Evolutionary conservation across 2,888 invertebrate genomes (phyloP).

Genomic region (Oligia strigilis): DNA sequence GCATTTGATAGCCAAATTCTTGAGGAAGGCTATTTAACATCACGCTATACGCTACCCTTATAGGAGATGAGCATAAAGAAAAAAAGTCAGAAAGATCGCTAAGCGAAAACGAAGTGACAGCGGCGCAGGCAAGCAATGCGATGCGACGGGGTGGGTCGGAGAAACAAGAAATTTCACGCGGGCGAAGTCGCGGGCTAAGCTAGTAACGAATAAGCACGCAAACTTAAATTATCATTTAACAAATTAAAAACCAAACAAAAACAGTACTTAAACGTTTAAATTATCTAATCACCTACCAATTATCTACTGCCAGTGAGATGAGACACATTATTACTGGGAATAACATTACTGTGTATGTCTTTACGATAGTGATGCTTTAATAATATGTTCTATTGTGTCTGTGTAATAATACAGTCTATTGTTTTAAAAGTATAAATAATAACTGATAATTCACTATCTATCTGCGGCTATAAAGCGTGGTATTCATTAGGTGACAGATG

Average conservation of each 20-base stretch:
- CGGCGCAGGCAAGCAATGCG: too few relatives aligned
- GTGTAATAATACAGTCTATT: constrained; percentile 27
- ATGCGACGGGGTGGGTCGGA: too few relatives aligned
- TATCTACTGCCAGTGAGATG: neutral
- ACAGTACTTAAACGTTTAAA: constrained; percentile 2
- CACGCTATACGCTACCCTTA: too few relatives aligned
- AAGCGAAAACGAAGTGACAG: too few relatives aligned
- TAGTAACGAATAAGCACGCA: constrained; percentile 1
- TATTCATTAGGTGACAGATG: neutral
- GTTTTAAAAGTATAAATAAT: constrained; percentile 25
- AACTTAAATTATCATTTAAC: neutral
- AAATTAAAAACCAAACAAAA: neutral
- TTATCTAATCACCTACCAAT: constrained; percentile 12
- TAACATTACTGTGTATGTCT: neutral
- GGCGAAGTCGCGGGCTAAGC: too few relatives aligned
- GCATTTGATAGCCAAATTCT: too few relatives aligned
- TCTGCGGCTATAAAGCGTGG: neutral
- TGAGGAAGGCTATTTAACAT: too few relatives aligned
- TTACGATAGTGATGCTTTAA: constrained; percentile 14
- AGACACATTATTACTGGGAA: constrained; percentile 1
- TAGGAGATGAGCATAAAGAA: too few relatives aligned
- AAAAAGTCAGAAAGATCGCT: too few relatives aligned
- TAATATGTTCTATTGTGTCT: constrained; percentile 46
- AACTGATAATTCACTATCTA: constrained; percentile 1
- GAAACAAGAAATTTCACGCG: too few relatives aligned